These are phyloP conservation scores for Amphiprion ocellaris DNA, from an alignment of 2,113 vertebrate genomes.

Conservation along the genomic window DNA sequence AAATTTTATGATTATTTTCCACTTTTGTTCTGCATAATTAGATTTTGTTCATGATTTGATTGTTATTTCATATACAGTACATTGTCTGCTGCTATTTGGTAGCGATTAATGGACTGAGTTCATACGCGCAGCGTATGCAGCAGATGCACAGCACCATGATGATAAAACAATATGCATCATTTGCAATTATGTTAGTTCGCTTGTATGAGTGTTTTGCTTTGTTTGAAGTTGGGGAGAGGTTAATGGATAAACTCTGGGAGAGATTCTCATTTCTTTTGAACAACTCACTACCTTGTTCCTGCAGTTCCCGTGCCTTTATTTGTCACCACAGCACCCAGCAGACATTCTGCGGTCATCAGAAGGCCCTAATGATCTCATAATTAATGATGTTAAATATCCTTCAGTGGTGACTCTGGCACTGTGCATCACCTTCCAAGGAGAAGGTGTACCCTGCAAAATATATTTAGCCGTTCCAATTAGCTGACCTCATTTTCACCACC, in stretches of 20 bases:
- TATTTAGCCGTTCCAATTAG: slow-evolving; percentile 87
- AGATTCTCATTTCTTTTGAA: neutral
- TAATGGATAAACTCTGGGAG: neutral
- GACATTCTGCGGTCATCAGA: slow-evolving; percentile 34
- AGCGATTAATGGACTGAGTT: slow-evolving; percentile 1
- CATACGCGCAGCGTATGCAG: neutral
- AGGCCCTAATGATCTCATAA: slow-evolving; percentile 48
- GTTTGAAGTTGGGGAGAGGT: neutral
- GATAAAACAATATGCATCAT: neutral
- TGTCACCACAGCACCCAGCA: neutral
- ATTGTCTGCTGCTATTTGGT: slow-evolving; percentile 12
- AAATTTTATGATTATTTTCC: neutral
- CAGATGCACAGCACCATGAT: neutral
- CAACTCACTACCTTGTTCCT: neutral
- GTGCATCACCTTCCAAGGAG: slow-evolving; percentile 64
- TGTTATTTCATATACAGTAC: neutral
- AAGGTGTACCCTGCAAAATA: slow-evolving; percentile 75
- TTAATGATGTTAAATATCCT: slow-evolving; percentile 45
- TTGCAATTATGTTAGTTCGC: slow-evolving; percentile 2
- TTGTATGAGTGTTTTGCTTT: neutral
- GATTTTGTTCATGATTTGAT: neutral
- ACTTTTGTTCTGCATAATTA: neutral
- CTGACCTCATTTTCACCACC: slow-evolving; percentile 79
- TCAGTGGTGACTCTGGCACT: slow-evolving; percentile 37
- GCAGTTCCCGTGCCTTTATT: neutral